A percentile compares a stretch with the other conserved stretches of the same genome.
Evolutionary conservation across 1,140 invertebrate species (phyloP).

Genomic region (Euborellia annulipes): DNA sequence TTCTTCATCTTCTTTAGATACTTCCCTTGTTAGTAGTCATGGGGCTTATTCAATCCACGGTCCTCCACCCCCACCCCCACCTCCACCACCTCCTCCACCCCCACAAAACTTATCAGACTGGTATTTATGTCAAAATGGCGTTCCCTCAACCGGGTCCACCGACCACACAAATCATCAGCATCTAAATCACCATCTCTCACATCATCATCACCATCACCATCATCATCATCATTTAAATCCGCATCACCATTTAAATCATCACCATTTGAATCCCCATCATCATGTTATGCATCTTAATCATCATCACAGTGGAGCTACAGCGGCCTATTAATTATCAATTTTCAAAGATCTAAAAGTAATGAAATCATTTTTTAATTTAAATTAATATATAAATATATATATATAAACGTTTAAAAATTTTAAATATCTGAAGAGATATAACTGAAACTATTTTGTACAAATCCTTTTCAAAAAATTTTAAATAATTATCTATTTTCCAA

Average conservation of each 20-base stretch:
- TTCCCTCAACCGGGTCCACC: constrained; percentile 33
- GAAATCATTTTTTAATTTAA: no score
- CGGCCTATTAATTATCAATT: constrained; percentile 29
- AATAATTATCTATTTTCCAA: no score
- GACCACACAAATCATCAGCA: constrained; percentile 39
- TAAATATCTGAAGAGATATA: no score
- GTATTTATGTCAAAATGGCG: constrained; percentile 42
- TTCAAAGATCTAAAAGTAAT: no score
- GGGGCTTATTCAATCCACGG: constrained; percentile 26
- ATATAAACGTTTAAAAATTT: no score
- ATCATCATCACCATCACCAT: constrained; percentile 22
- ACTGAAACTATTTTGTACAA: no score
- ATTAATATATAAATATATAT: no score
- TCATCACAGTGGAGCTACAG: constrained; percentile 26
- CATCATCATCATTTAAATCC: constrained; percentile 30
- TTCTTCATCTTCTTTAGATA: background rate
- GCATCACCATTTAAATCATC: constrained; percentile 18
- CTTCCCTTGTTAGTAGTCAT: constrained; percentile 8
- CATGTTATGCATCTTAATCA: no score
- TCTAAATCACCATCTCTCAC: constrained; percentile 36
- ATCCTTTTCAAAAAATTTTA: no score
- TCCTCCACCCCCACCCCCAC: constrained; percentile 12
- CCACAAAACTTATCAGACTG: constrained; percentile 37
- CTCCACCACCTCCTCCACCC: constrained; percentile 15
- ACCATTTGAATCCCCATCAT: background rate